Evolutionary conservation across 2,888 invertebrate genomes (phyloP), one percentile per base, ranked within the genome.

Genomic region (Zele albiditarsus): DNA sequence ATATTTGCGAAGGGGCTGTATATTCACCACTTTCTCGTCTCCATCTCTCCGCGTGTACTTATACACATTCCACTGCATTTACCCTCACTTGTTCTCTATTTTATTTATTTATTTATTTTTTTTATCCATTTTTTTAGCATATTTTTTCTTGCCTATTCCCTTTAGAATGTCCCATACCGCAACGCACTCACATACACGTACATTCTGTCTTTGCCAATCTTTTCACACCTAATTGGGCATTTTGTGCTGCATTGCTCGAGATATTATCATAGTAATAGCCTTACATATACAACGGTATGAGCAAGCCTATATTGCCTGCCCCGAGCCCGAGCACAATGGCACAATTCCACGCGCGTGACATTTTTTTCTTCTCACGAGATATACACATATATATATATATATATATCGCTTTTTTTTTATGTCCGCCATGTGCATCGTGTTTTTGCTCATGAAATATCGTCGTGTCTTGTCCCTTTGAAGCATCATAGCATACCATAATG

Each of bases 181-280:
- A 46, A 3, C 46, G 20, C 53, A 53, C 53, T 20, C 2, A 38
- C 38, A 6, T 12, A 38, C 1, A 38, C 16, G 5, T n/a, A 3
- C 23, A 53, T 33, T n/a, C 62, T 77, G 75, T 78, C 78, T 49
- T 46, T 28, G 20, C 63, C 75, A 75, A 78, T 78, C 82, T 83
- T 84, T 84, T 85, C 83, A 84, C 84, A 82, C 83, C 84, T 87
- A 87, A 87, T 86, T 87, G 85, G 83, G 82, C 84, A 86, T 84
- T 86, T 85, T 83, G 82, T 81, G 83, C 83, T 77, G 82, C 82
- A 79, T 82, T 80, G 80, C 79, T 79, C 79, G 81, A 81, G 85
- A 85, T 86, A 86, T 87, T 87, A 88, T 85, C 85, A 82, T 82
- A 82, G 81, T 83, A 85, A 86, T 87, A 82, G 83, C 82, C 79